phyloP scores from a whole-genome alignment of 2,113 vertebrate species.

The Lasiurus borealis region DNA sequence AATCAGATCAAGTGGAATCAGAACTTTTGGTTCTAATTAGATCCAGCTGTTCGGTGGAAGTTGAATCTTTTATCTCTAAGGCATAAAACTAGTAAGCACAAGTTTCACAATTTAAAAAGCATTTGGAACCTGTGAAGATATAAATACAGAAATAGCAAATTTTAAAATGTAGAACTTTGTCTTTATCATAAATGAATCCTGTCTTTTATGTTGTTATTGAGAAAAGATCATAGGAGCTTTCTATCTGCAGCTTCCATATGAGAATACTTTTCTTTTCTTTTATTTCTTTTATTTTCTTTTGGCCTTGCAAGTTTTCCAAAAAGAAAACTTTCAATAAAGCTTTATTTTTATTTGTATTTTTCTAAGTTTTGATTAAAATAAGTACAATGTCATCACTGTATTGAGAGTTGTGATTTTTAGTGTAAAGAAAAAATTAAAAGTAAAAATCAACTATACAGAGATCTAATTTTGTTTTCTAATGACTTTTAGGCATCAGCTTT shows the following conservation, averaged over 20 bases:
- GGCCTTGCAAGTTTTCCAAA: neutral
- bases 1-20: constrained; percentile 76
- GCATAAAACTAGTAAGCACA: constrained; percentile 54
- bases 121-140: constrained; percentile 61
- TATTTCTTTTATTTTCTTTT: neutral
- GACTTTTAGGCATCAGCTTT: neutral
- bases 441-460: neutral
- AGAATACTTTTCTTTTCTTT: neutral
- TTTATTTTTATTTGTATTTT: neutral
- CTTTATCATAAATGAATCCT: constrained; percentile 24
- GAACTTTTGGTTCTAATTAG: constrained; percentile 79
- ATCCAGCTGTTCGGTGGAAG: constrained; percentile 76
- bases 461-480: constrained; percentile 45
- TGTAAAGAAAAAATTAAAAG: constrained; percentile 28
- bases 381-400: neutral
- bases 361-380: constrained; percentile 28
- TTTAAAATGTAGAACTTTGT: constrained; percentile 5
- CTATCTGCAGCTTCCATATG: neutral
- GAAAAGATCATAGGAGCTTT: neutral
- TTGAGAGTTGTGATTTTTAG: constrained; percentile 19
- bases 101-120: constrained; percentile 69
- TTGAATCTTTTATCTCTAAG: constrained; percentile 48
- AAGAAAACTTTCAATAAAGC: constrained; percentile 25
- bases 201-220: neutral
- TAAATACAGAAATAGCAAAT: constrained; percentile 30